Conservation (phyloP, 2,113 vertebrate genomes). For the Pagrus major region DNA sequence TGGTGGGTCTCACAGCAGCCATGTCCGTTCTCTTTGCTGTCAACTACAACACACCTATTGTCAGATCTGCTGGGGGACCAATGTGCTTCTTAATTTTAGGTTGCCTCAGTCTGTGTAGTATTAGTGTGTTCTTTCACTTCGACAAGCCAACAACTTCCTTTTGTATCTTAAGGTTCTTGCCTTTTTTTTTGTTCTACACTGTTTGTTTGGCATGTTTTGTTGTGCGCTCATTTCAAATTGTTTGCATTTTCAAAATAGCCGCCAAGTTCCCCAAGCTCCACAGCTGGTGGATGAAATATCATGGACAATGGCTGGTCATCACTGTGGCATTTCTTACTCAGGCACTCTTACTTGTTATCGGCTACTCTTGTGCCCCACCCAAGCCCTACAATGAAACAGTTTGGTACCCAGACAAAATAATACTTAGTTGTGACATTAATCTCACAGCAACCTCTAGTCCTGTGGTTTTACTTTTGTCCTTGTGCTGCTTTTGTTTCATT, state of each 20-base stretch:
- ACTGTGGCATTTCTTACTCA: slow-evolving; percentile 69
- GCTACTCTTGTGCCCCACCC: slow-evolving; percentile 60
- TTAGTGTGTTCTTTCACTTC: slow-evolving; percentile 86
- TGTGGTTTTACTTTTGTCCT: slow-evolving; percentile 47
- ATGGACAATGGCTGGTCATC: slow-evolving; percentile 83
- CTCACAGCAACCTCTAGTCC: neutral
- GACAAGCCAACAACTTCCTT: slow-evolving; percentile 74
- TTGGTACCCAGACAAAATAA: slow-evolving; percentile 65
- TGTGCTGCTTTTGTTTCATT: slow-evolving; percentile 83
- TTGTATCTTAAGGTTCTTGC: slow-evolving; percentile 80
- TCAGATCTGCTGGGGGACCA: slow-evolving; percentile 88
- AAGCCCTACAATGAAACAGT: slow-evolving; percentile 73
- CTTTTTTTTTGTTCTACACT: slow-evolving; percentile 83
- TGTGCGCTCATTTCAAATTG: slow-evolving; percentile 88
- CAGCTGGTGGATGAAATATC: slow-evolving; percentile 84
- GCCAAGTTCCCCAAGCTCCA: slow-evolving; percentile 80
- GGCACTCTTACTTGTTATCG: slow-evolving; percentile 62
- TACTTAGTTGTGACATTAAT: slow-evolving; percentile 79
- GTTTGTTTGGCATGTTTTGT: slow-evolving; percentile 87
- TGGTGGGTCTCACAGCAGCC: slow-evolving; percentile 73
- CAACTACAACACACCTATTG: slow-evolving; percentile 86
- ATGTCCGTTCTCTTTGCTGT: slow-evolving; percentile 81
- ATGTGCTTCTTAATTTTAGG: slow-evolving; percentile 89
- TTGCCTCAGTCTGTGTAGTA: slow-evolving; percentile 78
- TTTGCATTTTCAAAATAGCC: slow-evolving; percentile 91